Conservation (phyloP, 2,888 invertebrate genomes). For the Pachycephus smyrnensis region DNA sequence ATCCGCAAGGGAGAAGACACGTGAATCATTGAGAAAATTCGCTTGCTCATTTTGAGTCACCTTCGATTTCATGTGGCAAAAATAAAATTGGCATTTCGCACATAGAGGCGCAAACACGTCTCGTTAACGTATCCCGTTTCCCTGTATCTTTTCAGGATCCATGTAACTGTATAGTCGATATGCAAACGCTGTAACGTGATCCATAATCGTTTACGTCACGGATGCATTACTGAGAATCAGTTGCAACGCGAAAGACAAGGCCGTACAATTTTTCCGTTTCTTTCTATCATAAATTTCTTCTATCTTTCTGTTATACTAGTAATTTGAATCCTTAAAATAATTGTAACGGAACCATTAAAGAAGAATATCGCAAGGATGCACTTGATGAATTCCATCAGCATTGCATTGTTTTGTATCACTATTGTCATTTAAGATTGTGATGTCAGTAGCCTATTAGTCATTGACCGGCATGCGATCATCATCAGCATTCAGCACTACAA, state of each 20-base stretch:
- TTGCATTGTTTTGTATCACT: not conserved
- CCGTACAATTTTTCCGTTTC: not conserved
- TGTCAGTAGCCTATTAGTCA: not conserved
- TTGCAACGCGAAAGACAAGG: not conserved
- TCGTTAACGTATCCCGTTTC: constrained; percentile 3
- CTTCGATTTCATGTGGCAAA: not conserved
- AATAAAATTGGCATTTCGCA: not conserved
- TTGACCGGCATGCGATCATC: not conserved
- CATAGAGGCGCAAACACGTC: not conserved
- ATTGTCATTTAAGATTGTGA: not conserved
- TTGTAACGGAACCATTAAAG: not conserved
- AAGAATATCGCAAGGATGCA: not conserved
- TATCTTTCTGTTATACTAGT: not conserved
- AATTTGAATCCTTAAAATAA: not conserved
- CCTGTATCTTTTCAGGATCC: not conserved
- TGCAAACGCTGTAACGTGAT: not conserved
- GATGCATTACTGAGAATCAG: not conserved
- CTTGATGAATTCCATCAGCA: not conserved
- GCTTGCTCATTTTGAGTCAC: not conserved
- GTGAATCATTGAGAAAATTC: not conserved
- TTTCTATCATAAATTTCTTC: not conserved
- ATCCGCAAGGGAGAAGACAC: not conserved
- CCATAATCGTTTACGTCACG: not conserved
- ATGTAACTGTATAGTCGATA: not conserved
- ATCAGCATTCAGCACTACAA: not conserved